Base-by-base conservation (phyloP, 2,888 invertebrate genomes). In the Hoplodrina ambigua region DNA sequence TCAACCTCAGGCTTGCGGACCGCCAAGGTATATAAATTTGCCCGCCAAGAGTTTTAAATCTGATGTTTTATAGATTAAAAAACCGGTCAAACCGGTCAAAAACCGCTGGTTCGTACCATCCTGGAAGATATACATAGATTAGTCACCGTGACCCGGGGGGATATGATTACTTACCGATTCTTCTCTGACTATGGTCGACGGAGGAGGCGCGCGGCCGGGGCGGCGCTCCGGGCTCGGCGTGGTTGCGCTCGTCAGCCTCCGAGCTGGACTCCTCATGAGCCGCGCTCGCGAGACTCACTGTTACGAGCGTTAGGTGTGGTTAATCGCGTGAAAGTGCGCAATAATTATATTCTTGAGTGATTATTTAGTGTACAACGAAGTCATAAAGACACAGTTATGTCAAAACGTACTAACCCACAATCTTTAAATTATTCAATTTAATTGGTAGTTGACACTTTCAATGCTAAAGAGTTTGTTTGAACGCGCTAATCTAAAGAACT, bases 211-310 rank as follows among this genome's bases (percentile, higher is more conserved):
- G 92, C 0, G 97, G 97, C 72, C 98, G 96, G 2, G 97, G 97
- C 85, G 97, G 69, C 11, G 55, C 71, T 15, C 56, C 97, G 64
- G 91, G 94, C 33, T 82, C 86, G 2, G 86, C 88, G 64, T 88
- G 88, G n/a, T 85, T 65, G 58, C 82, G 60, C 46, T 89, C 94
- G 68, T 96, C 96, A 0, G 93, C 91, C 88, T 98, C 98, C 0
- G 98, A 98, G 85, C 98, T 98, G 60, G 98, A 98, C 92, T 98
- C 98, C 90, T 98, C 98, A 81, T 97, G 97, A 17, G 46, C 46
- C 15, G 96, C 97, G n/a, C 96, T 96, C 85, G 97, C 96, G 81
- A 98, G 94, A 91, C 97, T 97, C 90, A 97, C 97, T 97, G 92
- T 66, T 81, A 30, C 13, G 44, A 19, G 54, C 56, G 33, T 58